Evolutionary conservation across 1,140 invertebrate species (phyloP).

Genomic region (Brachionus rotundiformis): DNA sequence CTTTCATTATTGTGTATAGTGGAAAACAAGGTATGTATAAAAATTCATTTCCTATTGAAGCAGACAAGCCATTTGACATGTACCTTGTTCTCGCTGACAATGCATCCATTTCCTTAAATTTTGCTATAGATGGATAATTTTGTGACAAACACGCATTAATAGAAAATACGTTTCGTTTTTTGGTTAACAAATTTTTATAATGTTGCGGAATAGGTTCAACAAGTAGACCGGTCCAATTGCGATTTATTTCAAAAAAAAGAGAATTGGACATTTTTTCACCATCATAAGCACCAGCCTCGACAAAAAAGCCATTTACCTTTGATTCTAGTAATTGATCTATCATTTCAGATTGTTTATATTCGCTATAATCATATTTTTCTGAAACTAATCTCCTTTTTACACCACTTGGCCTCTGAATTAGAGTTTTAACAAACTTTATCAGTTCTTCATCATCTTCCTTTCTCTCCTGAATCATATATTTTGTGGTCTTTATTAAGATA

Average conservation of each 20-base stretch:
- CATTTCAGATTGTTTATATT: not conserved
- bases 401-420: not conserved
- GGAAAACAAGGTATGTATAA: not conserved
- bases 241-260: conserved; percentile 70
- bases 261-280: conserved; percentile 69
- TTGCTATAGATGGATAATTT: not conserved
- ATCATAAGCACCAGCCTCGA: conserved; percentile 69
- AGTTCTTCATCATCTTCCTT: not conserved
- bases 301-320: conserved; percentile 60
- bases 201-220: conserved; percentile 72
- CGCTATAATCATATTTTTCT: not conserved
- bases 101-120: conserved; percentile 1
- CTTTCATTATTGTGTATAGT: conserved; percentile 5
- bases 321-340: not conserved
- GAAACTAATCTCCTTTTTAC: not conserved
- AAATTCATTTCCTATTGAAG: not conserved
- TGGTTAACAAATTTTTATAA: conserved; percentile 62
- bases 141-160: conserved; percentile 37
- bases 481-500: not conserved
- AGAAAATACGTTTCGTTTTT: conserved; percentile 53
- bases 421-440: not conserved
- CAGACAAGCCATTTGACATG: not conserved
- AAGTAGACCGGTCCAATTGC: conserved; percentile 74
- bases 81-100: not conserved
- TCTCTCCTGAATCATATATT: conserved; percentile 12